phyloP scores from a whole-genome alignment of 1,140 invertebrate genomes.

The Scaptomyza montana region DNA sequence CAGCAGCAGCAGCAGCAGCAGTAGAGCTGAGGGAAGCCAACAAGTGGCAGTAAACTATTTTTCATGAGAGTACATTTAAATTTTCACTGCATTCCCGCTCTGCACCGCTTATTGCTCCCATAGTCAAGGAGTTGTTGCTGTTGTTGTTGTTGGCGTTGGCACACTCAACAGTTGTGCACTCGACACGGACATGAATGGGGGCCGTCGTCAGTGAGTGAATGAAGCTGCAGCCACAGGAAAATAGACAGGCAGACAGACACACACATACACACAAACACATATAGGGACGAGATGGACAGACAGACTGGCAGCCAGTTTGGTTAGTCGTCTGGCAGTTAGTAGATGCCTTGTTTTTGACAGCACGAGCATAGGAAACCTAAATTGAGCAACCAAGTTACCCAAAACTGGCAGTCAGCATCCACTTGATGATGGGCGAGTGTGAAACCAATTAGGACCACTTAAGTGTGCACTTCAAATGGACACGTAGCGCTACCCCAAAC shows the following conservation, averaged over 20 bases:
- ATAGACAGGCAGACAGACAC: conserved; percentile 1
- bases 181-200: conserved; percentile 59
- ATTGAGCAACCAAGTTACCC: conserved; percentile 30
- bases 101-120: background rate
- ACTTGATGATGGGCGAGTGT: conserved; percentile 72
- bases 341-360: conserved; percentile 50
- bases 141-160: conserved; percentile 26
- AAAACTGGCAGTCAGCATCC: conserved; percentile 37
- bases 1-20: background rate
- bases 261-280: conserved; percentile 5
- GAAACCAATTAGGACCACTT: conserved; percentile 81
- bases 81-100: conserved; percentile 13
- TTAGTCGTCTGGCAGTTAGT: conserved; percentile 39
- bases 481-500: conserved; percentile 34
- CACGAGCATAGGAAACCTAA: conserved; percentile 19
- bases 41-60: conserved; percentile 72
- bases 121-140: conserved; percentile 29
- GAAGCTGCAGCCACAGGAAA: conserved; percentile 36
- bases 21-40: conserved; percentile 50
- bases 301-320: conserved; percentile 21
- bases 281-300: background rate
- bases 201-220: conserved; percentile 45
- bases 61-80: conserved; percentile 46
- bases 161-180: conserved; percentile 53
- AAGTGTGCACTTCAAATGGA: conserved; percentile 75